phyloP scores from a whole-genome alignment of 2,888 invertebrate species.

The Toxonevra muliebris region DNA sequence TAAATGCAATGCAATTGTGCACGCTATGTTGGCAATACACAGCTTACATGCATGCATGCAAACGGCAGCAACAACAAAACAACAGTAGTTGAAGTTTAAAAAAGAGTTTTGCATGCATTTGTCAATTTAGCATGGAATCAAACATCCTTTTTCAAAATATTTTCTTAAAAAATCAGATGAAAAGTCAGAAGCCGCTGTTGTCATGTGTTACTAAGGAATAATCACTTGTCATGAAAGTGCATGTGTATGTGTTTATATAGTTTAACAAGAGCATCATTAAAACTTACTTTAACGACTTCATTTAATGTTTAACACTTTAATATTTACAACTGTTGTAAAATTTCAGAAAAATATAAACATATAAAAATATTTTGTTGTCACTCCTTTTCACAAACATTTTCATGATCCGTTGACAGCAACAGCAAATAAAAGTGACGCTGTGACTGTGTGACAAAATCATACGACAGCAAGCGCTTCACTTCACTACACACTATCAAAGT shows the following conservation, averaged over 20 bases:
- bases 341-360: not conserved
- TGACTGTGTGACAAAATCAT: too few relatives aligned
- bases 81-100: not conserved
- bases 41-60: too few relatives aligned
- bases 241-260: constrained; percentile 1
- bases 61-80: too few relatives aligned
- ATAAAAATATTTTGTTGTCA: not conserved
- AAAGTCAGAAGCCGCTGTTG: constrained; percentile 37
- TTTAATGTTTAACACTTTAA: constrained; percentile 53
- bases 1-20: too few relatives aligned
- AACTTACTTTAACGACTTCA: constrained; percentile 60
- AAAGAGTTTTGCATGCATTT: constrained; percentile 58
- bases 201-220: too few relatives aligned
- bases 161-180: constrained; percentile 33
- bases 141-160: constrained; percentile 54
- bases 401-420: constrained; percentile 41
- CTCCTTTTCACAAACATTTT: constrained; percentile 32
- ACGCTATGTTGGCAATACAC: too few relatives aligned
- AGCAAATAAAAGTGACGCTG: constrained; percentile 7
- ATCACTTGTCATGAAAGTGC: constrained; percentile 6
- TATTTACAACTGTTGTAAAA: constrained; percentile 37
- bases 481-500: constrained; percentile 28
- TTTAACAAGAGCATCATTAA: constrained; percentile 60
- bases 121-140: constrained; percentile 61
- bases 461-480: constrained; percentile 19